phyloP scores from a whole-genome alignment of 1,140 invertebrate genomes.

The Trigoniulus corallinus region DNA sequence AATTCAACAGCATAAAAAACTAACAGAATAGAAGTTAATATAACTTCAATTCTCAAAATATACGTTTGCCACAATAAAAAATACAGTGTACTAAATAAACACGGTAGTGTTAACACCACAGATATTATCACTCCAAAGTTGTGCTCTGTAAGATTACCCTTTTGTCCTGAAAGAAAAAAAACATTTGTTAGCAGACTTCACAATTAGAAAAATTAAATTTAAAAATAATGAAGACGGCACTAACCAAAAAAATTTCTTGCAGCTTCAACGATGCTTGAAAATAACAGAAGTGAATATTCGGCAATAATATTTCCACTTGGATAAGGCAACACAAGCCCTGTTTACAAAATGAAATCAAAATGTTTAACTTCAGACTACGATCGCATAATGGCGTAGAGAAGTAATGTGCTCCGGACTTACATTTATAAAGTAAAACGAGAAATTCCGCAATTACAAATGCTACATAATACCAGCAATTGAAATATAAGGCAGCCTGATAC shows the following conservation, averaged over 20 bases:
- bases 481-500: neutral
- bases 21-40: too few relatives aligned
- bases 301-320: neutral
- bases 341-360: neutral
- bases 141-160: too few relatives aligned
- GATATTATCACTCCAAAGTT: too few relatives aligned
- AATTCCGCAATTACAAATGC: neutral
- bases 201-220: too few relatives aligned
- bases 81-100: too few relatives aligned
- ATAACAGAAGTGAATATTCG: neutral
- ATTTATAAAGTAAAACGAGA: neutral
- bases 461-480: neutral
- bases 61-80: too few relatives aligned
- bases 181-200: too few relatives aligned
- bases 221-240: too few relatives aligned
- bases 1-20: too few relatives aligned
- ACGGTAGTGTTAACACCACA: too few relatives aligned
- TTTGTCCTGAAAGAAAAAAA: too few relatives aligned
- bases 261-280: neutral
- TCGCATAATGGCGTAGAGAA: neutral
- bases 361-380: neutral
- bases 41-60: too few relatives aligned
- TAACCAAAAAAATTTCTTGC: neutral
- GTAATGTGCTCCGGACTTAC: neutral
- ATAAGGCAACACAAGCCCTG: neutral